Evolutionary conservation across 2,888 invertebrate genomes (phyloP).

Genomic region (Leptinotarsa haldemani): DNA sequence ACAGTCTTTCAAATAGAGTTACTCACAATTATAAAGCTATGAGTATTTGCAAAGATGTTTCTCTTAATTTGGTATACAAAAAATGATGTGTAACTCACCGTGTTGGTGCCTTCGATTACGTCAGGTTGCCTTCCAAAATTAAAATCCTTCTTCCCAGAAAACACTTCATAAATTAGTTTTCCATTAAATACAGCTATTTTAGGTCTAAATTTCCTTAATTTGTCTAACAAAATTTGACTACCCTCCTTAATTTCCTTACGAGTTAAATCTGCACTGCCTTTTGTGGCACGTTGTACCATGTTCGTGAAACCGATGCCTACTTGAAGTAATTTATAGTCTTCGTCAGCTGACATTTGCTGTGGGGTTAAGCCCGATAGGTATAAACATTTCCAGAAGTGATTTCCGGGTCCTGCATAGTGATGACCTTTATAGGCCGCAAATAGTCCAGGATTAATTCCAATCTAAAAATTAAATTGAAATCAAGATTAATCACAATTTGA

Average conservation of each 20-base stretch:
- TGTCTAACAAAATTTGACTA: conserved; percentile 87
- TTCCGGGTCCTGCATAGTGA: conserved; percentile 98
- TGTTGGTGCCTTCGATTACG: conserved; percentile 91
- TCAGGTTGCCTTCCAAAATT: conserved; percentile 96
- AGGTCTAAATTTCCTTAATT: conserved; percentile 90
- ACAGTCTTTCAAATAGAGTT: too few relatives aligned
- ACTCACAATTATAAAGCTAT: too few relatives aligned
- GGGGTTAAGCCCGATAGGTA: conserved; percentile 93
- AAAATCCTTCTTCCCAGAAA: conserved; percentile 97
- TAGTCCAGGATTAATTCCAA: conserved; percentile 97
- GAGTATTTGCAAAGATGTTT: too few relatives aligned
- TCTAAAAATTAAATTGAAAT: conserved; percentile 69
- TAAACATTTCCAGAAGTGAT: conserved; percentile 99
- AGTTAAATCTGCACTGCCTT: conserved; percentile 95
- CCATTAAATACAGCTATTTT: conserved; percentile 98
- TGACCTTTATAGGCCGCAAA: conserved; percentile 98
- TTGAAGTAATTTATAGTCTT: conserved; percentile 92
- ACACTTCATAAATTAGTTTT: conserved; percentile 98
- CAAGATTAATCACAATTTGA: background rate
- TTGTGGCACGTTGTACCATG: conserved; percentile 95
- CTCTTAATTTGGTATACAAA: too few relatives aligned
- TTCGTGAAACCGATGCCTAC: conserved; percentile 98
- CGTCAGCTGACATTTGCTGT: conserved; percentile 95
- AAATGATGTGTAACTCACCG: conserved; percentile 72
- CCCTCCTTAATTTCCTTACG: conserved; percentile 95